phyloP scores from a whole-genome alignment of 1,140 invertebrate genomes.

The Ostrea denselamellosa region DNA sequence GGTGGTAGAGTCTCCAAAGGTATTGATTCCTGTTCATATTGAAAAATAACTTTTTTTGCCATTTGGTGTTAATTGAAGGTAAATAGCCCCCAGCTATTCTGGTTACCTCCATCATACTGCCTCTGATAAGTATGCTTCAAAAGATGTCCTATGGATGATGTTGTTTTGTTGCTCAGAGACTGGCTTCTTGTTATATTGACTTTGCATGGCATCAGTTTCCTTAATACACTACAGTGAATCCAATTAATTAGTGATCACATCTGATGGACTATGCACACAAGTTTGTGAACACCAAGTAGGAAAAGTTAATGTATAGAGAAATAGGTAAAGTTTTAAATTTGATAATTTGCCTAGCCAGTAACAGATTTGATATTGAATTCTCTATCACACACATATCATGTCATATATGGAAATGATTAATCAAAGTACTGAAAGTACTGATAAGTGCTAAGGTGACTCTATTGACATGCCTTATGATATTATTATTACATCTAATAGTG shows the following conservation, averaged over 20 bases:
- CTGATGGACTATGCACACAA: neutral
- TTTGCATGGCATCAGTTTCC: neutral
- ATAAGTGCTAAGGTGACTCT: too few relatives aligned
- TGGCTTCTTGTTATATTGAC: conserved; percentile 1
- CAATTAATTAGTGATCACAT: neutral
- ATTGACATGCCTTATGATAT: too few relatives aligned
- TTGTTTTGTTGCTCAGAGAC: neutral
- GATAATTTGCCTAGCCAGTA: neutral
- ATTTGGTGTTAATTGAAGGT: conserved; percentile 8
- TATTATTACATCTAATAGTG: too few relatives aligned
- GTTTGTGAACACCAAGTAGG: neutral
- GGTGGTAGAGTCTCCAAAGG: neutral
- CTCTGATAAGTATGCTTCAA: neutral
- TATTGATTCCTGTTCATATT: neutral
- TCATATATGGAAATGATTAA: too few relatives aligned
- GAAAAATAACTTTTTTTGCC: neutral
- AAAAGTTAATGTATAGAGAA: neutral
- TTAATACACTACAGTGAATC: neutral
- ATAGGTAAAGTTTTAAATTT: neutral
- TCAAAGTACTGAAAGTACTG: too few relatives aligned
- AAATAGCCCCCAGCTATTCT: neutral
- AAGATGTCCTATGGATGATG: neutral
- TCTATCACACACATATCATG: neutral
- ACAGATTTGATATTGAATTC: neutral
- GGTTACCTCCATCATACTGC: neutral